Evolutionary conservation across 2,113 vertebrate genomes (phyloP).

Genomic region (Ammodytes dubius): DNA sequence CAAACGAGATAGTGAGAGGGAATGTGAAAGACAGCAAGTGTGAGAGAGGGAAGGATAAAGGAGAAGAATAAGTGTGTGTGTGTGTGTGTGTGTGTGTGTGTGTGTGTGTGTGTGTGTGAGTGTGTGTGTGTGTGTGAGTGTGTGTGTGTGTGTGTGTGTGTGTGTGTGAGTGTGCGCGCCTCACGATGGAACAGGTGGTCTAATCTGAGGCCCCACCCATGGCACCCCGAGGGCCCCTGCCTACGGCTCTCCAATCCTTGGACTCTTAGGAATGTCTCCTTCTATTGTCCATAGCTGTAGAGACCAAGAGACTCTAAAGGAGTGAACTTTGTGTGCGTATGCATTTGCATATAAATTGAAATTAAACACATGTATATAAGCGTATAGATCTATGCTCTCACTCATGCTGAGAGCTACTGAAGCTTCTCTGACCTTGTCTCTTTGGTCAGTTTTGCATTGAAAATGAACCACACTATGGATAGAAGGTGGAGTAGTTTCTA

Average conservation of each 20-base stretch:
- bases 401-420: slow-evolving; percentile 16
- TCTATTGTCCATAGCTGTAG: slow-evolving; percentile 33
- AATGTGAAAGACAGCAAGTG: slow-evolving; percentile 58
- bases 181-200: slow-evolving; percentile 79
- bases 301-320: slow-evolving; percentile 9
- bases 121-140: slow-evolving; percentile 34
- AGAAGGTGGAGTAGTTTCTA: not conserved
- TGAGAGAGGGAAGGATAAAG: slow-evolving; percentile 50
- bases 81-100: slow-evolving; percentile 34
- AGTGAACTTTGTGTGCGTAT: not conserved
- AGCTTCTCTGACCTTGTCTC: slow-evolving; percentile 3
- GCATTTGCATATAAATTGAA: slow-evolving; percentile 49
- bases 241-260: slow-evolving; percentile 41
- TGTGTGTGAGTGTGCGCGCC: slow-evolving; percentile 38
- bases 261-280: slow-evolving; percentile 66
- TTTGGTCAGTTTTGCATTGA: slow-evolving; percentile 26
- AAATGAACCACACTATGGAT: slow-evolving; percentile 5
- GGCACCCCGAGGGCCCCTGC: slow-evolving; percentile 37
- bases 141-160: slow-evolving; percentile 27
- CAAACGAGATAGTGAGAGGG: slow-evolving; percentile 60
- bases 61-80: not conserved
- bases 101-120: slow-evolving; percentile 41
- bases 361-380: slow-evolving; percentile 34
- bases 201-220: slow-evolving; percentile 71
- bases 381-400: slow-evolving; percentile 2